Percentiles rank a stretch among this genome's conserved stretches.
phyloP scores from a whole-genome alignment of 2,797 vertebrate genomes.

The Micrastur ruficollis region DNA sequence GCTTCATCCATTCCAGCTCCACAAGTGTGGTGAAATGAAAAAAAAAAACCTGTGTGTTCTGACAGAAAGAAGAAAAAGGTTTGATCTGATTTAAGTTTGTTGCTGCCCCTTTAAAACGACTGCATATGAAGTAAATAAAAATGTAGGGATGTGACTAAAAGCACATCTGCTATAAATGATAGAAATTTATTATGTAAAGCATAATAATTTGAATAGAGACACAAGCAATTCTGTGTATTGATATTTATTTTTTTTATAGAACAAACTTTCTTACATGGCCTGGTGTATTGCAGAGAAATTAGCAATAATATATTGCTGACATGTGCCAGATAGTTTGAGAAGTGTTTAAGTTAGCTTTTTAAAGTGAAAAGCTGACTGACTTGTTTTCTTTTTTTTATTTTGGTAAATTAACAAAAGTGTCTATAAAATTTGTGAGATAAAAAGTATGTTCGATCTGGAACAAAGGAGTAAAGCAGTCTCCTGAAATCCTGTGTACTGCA shows the following conservation, averaged over 20 bases:
- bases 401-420: background rate
- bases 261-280: background rate
- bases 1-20: background rate
- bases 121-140: background rate
- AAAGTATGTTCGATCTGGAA: background rate
- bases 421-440: background rate
- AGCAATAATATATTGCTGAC: background rate
- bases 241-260: background rate
- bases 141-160: background rate
- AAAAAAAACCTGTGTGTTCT: background rate
- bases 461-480: background rate
- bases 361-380: background rate
- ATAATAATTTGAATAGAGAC: background rate
- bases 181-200: background rate
- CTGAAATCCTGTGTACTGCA: background rate
- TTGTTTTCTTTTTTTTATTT: background rate
- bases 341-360: background rate
- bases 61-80: background rate
- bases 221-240: background rate
- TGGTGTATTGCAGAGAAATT: background rate
- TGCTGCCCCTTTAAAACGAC: background rate
- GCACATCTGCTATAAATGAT: background rate
- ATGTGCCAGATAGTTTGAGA: background rate
- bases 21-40: background rate
- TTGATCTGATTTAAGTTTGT: background rate